Percentiles rank a stretch among this genome's conserved stretches.
Evolutionary conservation across 2,888 invertebrate species (phyloP).

Genomic region (Cephus spinipes): DNA sequence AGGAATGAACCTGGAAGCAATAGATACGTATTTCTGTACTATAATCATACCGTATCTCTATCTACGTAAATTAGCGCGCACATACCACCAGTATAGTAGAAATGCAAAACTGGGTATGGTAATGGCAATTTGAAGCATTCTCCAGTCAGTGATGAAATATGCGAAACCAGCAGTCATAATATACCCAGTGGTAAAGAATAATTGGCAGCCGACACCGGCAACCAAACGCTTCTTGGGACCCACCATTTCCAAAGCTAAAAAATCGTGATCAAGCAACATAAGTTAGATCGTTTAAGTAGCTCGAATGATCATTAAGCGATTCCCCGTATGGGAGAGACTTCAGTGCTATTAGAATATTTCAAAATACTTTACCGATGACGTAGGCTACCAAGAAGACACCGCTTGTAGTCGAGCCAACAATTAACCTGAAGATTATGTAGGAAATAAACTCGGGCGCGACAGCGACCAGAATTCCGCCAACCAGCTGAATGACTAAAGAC

Average conservation of each 20-base stretch:
- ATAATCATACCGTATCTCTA: not conserved
- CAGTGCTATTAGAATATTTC: not conserved
- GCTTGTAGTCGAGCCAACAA: constrained; percentile 80
- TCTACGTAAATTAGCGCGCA: constrained; percentile 10
- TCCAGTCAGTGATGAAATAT: constrained; percentile 77
- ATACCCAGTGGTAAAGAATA: constrained; percentile 81
- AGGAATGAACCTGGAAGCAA: constrained; percentile 72
- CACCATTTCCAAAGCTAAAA: constrained; percentile 76
- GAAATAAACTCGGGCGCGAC: constrained; percentile 77
- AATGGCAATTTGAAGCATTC: constrained; percentile 76
- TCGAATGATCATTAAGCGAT: not conserved
- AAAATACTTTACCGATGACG: constrained; percentile 74
- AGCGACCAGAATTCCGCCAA: constrained; percentile 76
- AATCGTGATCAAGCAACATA: not conserved
- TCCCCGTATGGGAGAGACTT: not conserved
- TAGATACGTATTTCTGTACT: not conserved
- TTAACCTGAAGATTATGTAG: constrained; percentile 74
- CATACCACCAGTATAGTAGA: constrained; percentile 77
- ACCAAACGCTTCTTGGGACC: constrained; percentile 76
- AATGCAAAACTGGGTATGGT: constrained; percentile 78
- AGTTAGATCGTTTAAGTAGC: not conserved
- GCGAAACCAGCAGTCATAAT: constrained; percentile 77
- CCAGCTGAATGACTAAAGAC: constrained; percentile 77
- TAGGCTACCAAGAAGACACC: constrained; percentile 84
- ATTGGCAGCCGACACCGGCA: constrained; percentile 79